Conservation (phyloP, 2,888 invertebrate species). For the Stegana nigrithorax region DNA sequence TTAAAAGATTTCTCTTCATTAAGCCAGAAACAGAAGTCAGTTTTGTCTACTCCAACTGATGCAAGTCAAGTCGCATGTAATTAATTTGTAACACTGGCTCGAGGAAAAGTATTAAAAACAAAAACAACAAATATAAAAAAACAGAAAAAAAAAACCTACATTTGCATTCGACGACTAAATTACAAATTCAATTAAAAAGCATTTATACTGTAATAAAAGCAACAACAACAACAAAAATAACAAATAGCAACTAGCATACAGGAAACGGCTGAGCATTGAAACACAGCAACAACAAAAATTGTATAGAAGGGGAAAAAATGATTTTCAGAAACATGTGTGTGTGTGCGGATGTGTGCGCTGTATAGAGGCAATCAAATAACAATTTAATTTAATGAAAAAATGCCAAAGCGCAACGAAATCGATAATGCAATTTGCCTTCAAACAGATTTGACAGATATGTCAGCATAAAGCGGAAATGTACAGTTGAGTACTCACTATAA, state of each 20-base stretch:
- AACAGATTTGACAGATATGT: background rate
- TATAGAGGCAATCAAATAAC: background rate
- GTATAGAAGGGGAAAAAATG: background rate
- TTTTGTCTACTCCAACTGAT: background rate
- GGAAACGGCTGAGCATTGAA: background rate
- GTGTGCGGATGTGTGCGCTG: too few species aligned
- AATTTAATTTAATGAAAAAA: conserved; percentile 4
- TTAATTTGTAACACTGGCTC: too few species aligned
- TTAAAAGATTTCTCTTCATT: too few species aligned
- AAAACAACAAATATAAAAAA: background rate
- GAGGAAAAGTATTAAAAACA: too few species aligned
- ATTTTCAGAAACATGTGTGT: too few species aligned
- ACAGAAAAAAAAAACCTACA: background rate
- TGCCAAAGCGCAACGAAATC: background rate
- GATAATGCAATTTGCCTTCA: background rate
- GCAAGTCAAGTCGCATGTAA: background rate
- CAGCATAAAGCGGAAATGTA: too few species aligned
- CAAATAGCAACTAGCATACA: too few species aligned
- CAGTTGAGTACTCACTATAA: too few species aligned
- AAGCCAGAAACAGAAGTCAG: background rate
- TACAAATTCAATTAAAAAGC: conserved; percentile 8
- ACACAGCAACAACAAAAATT: background rate
- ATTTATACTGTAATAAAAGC: background rate
- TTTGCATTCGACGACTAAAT: background rate
- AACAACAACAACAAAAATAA: background rate